These are phyloP conservation scores for Thalassophryne amazonica DNA, from an alignment of 2,797 vertebrate genomes.

Conservation along the genomic window DNA sequence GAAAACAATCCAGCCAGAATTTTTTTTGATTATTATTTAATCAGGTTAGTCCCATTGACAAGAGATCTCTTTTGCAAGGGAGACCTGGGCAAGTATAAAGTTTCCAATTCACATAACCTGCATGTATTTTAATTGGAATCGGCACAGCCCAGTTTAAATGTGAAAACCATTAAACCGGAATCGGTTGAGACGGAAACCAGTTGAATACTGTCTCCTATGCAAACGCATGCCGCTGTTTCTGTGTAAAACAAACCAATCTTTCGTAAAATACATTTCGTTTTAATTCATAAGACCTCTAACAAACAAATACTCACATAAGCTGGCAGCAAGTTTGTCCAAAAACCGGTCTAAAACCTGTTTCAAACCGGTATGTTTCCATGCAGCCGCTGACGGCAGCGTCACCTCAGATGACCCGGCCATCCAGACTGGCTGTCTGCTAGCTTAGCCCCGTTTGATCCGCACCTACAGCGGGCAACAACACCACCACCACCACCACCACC, in stretches of 20 bases:
- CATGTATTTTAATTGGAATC: too few species aligned
- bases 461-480: constrained; percentile 25
- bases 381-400: constrained; percentile 45
- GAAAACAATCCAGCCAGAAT: too few species aligned
- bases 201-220: too few species aligned
- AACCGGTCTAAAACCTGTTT: not conserved
- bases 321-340: not conserved
- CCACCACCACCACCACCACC: constrained; percentile 1
- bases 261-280: not conserved
- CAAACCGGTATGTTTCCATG: not conserved
- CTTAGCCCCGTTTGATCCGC: constrained; percentile 51
- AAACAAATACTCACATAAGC: rapidly evolving
- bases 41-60: too few species aligned
- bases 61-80: too few species aligned
- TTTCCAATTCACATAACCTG: too few species aligned
- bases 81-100: too few species aligned
- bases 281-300: not conserved
- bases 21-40: too few species aligned
- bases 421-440: constrained; percentile 59
- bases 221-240: too few species aligned
- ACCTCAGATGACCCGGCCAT: constrained; percentile 68
- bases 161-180: too few species aligned
- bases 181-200: too few species aligned
- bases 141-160: too few species aligned
- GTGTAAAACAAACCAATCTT: not conserved